These are phyloP conservation scores for Dermatemys mawii DNA, from an alignment of 2,113 vertebrate species.

Conservation along the genomic window DNA sequence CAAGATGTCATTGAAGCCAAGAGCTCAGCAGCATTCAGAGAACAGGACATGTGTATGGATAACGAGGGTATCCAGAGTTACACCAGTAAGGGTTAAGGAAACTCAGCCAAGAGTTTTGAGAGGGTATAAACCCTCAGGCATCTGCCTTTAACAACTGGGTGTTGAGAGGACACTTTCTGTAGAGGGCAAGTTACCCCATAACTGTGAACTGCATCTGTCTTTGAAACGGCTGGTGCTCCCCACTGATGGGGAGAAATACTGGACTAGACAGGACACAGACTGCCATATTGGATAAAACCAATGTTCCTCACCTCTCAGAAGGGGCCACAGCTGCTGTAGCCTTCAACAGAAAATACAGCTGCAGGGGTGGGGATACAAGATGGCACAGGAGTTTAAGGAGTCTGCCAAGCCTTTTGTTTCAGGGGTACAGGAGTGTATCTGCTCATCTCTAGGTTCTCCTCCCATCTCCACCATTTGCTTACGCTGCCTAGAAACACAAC, in stretches of 20 bases:
- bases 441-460: not conserved
- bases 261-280: not conserved
- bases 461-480: not conserved
- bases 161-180: not conserved
- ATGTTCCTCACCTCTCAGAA: not conserved
- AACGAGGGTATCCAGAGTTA: rapidly evolving
- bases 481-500: rapidly evolving
- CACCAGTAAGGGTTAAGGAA: rapidly evolving
- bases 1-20: not conserved
- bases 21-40: not conserved
- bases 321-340: no score
- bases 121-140: rapidly evolving
- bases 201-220: not conserved
- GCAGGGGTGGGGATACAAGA: not conserved
- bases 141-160: not conserved
- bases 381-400: not conserved
- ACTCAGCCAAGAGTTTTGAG: not conserved
- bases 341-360: not conserved
- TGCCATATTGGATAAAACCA: no score
- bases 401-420: not conserved
- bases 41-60: not conserved
- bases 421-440: rapidly evolving
- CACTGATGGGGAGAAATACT: not conserved
- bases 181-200: not conserved
- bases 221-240: not conserved